phyloP scores from a whole-genome alignment of 1,140 invertebrate genomes.

The Lucilia cuprina region DNA sequence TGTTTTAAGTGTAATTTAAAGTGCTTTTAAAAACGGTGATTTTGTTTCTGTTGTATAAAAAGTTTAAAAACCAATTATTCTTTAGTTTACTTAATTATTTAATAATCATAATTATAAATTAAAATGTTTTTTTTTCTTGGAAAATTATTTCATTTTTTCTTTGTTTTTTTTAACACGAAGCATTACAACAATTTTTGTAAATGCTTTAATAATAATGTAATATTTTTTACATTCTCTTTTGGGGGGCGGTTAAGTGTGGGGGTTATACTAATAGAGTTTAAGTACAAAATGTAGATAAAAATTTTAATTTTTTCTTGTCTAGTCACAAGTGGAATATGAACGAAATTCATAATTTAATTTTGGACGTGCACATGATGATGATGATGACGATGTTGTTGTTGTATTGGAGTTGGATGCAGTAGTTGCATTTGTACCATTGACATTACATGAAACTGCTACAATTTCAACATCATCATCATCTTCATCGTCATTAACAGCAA shows the following conservation, averaged over 20 bases:
- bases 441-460: constrained; percentile 11
- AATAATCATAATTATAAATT: not conserved
- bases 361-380: constrained; percentile 19
- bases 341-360: constrained; percentile 38
- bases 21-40: constrained; percentile 37
- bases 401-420: not conserved
- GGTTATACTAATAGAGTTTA: no score
- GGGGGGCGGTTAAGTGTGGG: no score
- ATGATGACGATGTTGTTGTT: not conserved
- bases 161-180: not conserved
- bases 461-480: constrained; percentile 30
- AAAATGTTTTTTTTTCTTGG: not conserved
- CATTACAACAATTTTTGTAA: not conserved
- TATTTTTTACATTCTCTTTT: not conserved
- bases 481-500: constrained; percentile 21
- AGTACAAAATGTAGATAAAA: no score
- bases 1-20: not conserved
- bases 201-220: not conserved
- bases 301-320: not conserved
- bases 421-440: not conserved
- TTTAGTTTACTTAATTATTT: not conserved
- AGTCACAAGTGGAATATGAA: constrained; percentile 41
- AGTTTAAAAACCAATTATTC: not conserved
- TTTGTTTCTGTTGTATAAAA: not conserved
- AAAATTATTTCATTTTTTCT: not conserved